Percentiles rank a stretch among this genome's conserved stretches.
phyloP scores from a whole-genome alignment of 2,797 vertebrate genomes.

The Adelosebastes latens region DNA sequence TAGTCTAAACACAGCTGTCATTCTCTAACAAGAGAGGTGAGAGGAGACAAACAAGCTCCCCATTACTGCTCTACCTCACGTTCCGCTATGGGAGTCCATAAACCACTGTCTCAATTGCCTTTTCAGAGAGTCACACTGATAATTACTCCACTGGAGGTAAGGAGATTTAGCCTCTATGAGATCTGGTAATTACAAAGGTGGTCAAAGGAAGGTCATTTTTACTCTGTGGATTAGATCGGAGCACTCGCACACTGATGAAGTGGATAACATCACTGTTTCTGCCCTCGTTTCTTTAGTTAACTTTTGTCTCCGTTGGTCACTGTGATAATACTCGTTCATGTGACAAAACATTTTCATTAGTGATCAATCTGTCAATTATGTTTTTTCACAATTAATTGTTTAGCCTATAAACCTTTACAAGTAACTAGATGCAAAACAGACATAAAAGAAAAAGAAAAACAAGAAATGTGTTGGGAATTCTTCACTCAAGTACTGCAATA shows the following conservation, averaged over 20 bases:
- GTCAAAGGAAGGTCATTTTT: constrained; percentile 81
- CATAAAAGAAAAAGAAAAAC: neutral
- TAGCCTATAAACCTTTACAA: neutral
- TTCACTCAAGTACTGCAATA: neutral
- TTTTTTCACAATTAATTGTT: neutral
- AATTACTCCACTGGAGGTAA: constrained; percentile 81
- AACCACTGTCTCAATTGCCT: constrained; percentile 77
- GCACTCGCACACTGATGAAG: constrained; percentile 57
- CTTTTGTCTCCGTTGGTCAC: constrained; percentile 30
- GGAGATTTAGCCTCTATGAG: constrained; percentile 77
- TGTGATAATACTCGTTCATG: neutral
- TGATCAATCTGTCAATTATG: neutral
- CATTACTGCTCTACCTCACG: constrained; percentile 75
- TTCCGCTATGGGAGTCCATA: constrained; percentile 73
- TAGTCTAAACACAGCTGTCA: constrained; percentile 61
- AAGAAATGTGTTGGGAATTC: neutral
- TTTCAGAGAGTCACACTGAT: constrained; percentile 79
- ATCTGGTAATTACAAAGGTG: constrained; percentile 78
- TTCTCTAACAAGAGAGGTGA: constrained; percentile 56
- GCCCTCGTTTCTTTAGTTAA: constrained; percentile 19
- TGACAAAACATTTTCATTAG: neutral
- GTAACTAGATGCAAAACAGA: neutral
- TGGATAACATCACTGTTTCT: constrained; percentile 47
- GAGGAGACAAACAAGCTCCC: constrained; percentile 70
- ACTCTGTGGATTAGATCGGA: constrained; percentile 69